Conservation (phyloP, 1,140 invertebrate genomes). For the Limonius californicus region DNA sequence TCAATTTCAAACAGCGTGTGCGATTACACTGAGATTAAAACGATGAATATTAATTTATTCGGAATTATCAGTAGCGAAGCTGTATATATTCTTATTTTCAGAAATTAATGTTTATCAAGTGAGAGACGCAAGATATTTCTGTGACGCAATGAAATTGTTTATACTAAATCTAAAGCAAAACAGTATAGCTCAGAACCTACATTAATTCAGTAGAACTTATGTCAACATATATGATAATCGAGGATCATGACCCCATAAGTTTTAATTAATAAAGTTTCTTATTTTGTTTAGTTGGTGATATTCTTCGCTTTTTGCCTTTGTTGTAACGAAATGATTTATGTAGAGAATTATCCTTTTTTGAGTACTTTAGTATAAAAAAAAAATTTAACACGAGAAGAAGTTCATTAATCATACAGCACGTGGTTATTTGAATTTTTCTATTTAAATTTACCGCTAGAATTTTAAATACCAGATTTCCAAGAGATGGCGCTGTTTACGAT, state of each 20-base stretch:
- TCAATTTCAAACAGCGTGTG: background rate
- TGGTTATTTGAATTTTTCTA: too few species aligned
- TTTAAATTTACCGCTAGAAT: too few species aligned
- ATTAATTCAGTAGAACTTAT: background rate
- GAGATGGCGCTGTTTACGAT: too few species aligned
- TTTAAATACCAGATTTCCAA: too few species aligned
- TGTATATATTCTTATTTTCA: conserved; percentile 4
- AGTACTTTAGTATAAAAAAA: too few species aligned
- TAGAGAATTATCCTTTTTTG: too few species aligned
- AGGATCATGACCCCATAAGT: background rate
- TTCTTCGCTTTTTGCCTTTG: background rate
- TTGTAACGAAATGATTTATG: too few species aligned
- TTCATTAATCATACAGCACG: too few species aligned
- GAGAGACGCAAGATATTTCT: background rate
- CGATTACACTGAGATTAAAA: background rate
- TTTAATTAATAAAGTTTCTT: background rate
- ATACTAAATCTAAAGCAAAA: background rate
- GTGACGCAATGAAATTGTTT: background rate
- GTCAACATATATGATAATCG: background rate
- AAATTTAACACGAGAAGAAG: too few species aligned
- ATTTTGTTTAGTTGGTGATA: background rate
- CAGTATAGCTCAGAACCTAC: background rate
- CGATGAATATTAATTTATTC: background rate
- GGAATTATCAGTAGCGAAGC: conserved; percentile 1
- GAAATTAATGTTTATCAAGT: background rate